Evolutionary conservation across 1,140 invertebrate species (phyloP), one percentile per base, ranked within the genome.

Genomic region (Rhopalosiphum padi): DNA sequence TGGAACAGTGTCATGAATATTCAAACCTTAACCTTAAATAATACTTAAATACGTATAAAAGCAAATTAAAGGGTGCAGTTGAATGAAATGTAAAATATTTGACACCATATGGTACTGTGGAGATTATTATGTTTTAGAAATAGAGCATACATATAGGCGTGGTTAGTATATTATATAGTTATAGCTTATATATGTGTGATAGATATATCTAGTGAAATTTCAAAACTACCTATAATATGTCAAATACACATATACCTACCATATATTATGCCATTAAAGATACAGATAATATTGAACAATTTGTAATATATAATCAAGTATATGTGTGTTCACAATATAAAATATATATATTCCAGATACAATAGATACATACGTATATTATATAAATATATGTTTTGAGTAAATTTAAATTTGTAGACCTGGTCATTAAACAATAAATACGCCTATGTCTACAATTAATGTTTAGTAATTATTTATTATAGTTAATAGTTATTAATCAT

Each of bases 51-150:
- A n/a, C n/a, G 1, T 53, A 55, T 53, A 22, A 55, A 89, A 21
- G 55, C 8, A 53, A 25, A 37, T 35, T 88, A 53, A 88, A 88
- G 87, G 87, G 87, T 53, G 87, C 48, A 53, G n/a, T 35, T 51
- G n/a, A 22, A 53, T 51, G 87, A 88, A 88, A 89, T 53, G 21
- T 25, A 53, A 89, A 89, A 89, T 89, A 55, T 89, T 51, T 53
- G n/a, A 89, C 48, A 53, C 87, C 87, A 53, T 37, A 53, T 89
- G 22, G 46, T 53, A 37, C n/a, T 5, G 9, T 89, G 7, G 43
- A 87, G 86, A 48, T 37, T 89, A 89, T 55, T 89, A 53, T 53
- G 48, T 53, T 53, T 35, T 37, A 89, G 35, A 89, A 89, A 53
- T 89, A 53, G 87, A 89, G 87, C 87, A 53, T 55, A 89, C 21